These are phyloP conservation scores for Cephus spinipes DNA, from an alignment of 2,888 invertebrate genomes.

Conservation along the genomic window DNA sequence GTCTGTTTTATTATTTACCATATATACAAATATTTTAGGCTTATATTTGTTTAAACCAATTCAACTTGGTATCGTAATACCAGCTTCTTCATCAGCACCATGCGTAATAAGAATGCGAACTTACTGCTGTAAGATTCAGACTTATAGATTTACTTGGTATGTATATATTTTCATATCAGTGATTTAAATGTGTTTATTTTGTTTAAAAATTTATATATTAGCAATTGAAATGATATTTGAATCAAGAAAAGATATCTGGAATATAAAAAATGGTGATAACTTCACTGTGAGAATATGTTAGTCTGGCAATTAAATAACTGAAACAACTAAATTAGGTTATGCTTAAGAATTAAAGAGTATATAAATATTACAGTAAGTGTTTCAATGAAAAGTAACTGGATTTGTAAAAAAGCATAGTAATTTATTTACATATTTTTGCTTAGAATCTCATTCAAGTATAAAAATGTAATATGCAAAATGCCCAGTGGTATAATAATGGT, in stretches of 20 bases:
- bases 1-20: constrained; percentile 15
- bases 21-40: not conserved
- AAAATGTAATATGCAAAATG: not conserved
- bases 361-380: not conserved
- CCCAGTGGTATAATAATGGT: not conserved
- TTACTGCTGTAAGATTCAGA: not conserved
- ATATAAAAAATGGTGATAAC: not conserved
- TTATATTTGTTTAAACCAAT: not conserved
- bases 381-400: not conserved
- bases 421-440: constrained; percentile 34
- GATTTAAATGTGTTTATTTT: not conserved
- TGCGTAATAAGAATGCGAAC: not conserved
- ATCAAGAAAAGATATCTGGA: no score
- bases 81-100: not conserved
- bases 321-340: not conserved
- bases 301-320: not conserved
- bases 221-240: not conserved
- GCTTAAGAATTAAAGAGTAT: not conserved
- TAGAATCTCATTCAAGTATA: constrained; percentile 16
- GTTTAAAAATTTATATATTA: not conserved
- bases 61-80: not conserved
- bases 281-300: not conserved
- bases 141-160: not conserved
- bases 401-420: constrained; percentile 25
- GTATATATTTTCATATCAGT: not conserved